Percentiles rank a stretch among this genome's conserved stretches.
phyloP scores from a whole-genome alignment of 2,888 invertebrate species.

The Protula sp. region DNA sequence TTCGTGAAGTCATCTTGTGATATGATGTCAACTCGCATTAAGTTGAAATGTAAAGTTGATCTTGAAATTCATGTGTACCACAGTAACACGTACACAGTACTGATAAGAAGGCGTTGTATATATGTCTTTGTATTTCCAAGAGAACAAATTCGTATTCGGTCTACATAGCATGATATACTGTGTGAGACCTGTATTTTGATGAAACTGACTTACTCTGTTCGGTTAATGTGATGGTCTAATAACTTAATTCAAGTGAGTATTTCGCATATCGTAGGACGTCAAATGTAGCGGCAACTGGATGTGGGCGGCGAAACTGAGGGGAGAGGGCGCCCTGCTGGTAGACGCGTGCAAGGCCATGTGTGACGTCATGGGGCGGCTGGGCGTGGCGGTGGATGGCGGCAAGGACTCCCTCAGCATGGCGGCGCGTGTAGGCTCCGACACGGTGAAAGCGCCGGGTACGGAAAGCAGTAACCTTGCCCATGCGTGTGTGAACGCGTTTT shows the following conservation, averaged over 20 bases:
- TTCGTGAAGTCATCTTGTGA: constrained; percentile 59
- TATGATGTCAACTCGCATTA: not conserved
- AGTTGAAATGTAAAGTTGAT: too few relatives aligned
- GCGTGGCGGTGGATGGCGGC: constrained; percentile 90
- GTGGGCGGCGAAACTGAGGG: constrained; percentile 96
- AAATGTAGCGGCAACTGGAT: constrained; percentile 99
- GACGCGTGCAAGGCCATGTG: constrained; percentile 87
- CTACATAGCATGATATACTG: too few relatives aligned
- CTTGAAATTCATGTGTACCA: too few relatives aligned
- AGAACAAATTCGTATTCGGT: too few relatives aligned
- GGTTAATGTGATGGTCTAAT: too few relatives aligned
- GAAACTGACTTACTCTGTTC: too few relatives aligned
- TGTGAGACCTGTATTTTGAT: too few relatives aligned
- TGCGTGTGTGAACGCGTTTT: too few relatives aligned
- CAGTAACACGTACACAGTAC: too few relatives aligned
- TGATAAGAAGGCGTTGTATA: too few relatives aligned
- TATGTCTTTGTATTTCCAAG: too few relatives aligned
- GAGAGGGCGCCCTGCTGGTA: constrained; percentile 82
- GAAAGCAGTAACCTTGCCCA: not conserved
- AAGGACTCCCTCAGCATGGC: constrained; percentile 98
- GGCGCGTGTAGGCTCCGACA: constrained; percentile 69
- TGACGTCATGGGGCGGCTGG: constrained; percentile 71
- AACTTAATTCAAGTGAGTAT: too few relatives aligned
- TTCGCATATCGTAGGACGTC: constrained; percentile 71
- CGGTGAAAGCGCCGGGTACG: constrained; percentile 61